A percentile compares a stretch with the other conserved stretches of the same genome.
These are phyloP conservation scores for Megalops cyprinoides DNA, from an alignment of 2,797 vertebrate genomes.

Conservation along the genomic window DNA sequence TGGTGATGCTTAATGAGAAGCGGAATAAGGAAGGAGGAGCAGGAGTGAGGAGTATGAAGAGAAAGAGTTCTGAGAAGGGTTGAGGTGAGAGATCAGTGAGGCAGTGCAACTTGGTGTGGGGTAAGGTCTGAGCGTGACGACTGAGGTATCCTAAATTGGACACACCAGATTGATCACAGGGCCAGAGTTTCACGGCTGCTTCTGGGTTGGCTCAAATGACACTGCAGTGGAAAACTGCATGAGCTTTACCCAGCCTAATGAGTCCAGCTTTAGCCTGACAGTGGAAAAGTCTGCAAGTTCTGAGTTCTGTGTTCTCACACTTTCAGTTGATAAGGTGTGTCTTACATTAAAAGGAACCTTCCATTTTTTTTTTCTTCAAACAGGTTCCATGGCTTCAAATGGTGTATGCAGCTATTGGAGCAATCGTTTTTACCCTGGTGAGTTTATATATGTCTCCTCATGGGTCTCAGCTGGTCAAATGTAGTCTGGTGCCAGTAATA, in stretches of 20 bases:
- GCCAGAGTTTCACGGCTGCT: not conserved
- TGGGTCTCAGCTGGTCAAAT: not conserved
- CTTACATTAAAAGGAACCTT: not conserved
- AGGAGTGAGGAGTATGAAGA: not conserved
- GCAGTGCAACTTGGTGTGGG: not conserved
- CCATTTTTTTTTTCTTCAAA: constrained; percentile 21
- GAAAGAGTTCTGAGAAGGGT: not conserved
- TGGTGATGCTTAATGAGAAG: no score
- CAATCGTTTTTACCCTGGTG: constrained; percentile 90
- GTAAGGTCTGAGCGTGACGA: no score
- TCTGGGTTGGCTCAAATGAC: not conserved
- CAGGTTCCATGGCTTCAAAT: constrained; percentile 93
- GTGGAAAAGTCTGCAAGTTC: not conserved
- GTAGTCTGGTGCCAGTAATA: no score
- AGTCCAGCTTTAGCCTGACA: not conserved
- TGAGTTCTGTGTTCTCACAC: no score
- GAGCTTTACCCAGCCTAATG: not conserved
- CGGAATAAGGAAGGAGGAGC: no score
- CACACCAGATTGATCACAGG: not conserved
- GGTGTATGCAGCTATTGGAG: constrained; percentile 89
- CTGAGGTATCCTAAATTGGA: no score
- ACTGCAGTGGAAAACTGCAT: not conserved
- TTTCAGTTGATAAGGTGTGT: not conserved
- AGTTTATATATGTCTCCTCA: constrained; percentile 59
- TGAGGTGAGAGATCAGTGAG: not conserved